phyloP scores from a whole-genome alignment of 37 sponge, comb jelly and placozoan genomes.

The Cliona cf. orientalis region DNA sequence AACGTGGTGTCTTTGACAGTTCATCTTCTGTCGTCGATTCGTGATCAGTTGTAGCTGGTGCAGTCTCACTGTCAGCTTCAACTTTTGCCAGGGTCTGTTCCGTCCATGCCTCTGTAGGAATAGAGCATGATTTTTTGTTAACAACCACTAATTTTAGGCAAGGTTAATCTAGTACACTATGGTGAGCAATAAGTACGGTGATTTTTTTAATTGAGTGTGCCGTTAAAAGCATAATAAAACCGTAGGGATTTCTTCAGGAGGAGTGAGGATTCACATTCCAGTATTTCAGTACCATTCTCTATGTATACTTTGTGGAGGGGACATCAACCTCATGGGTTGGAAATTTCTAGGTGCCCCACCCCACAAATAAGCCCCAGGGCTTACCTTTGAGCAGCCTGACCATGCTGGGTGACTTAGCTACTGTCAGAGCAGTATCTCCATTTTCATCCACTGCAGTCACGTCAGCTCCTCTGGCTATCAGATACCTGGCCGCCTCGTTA shows the following conservation, averaged over 20 bases:
- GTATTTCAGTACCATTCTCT: background rate
- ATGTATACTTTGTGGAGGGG: background rate
- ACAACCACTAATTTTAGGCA: too few species aligned
- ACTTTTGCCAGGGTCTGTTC: constrained; percentile 45
- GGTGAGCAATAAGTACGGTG: background rate
- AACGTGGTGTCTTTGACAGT: background rate
- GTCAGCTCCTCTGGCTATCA: constrained; percentile 80
- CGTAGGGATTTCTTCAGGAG: background rate
- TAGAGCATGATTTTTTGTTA: constrained; percentile 6
- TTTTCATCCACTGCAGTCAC: constrained; percentile 69
- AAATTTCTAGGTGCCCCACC: too few species aligned
- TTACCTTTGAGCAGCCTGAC: constrained; percentile 68
- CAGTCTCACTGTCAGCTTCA: background rate
- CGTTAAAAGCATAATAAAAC: background rate
- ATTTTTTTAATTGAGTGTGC: background rate
- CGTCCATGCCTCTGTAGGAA: constrained; percentile 78
- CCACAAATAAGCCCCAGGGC: background rate
- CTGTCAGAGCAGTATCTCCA: constrained; percentile 80
- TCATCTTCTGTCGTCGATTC: background rate
- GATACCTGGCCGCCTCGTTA: constrained; percentile 58
- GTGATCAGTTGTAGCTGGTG: background rate
- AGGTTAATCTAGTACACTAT: too few species aligned
- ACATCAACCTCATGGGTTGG: too few species aligned
- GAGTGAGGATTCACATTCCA: background rate
- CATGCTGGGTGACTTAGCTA: constrained; percentile 78